These are phyloP conservation scores for Circaetus gallicus DNA, from an alignment of 2,113 vertebrate genomes.

Conservation along the genomic window DNA sequence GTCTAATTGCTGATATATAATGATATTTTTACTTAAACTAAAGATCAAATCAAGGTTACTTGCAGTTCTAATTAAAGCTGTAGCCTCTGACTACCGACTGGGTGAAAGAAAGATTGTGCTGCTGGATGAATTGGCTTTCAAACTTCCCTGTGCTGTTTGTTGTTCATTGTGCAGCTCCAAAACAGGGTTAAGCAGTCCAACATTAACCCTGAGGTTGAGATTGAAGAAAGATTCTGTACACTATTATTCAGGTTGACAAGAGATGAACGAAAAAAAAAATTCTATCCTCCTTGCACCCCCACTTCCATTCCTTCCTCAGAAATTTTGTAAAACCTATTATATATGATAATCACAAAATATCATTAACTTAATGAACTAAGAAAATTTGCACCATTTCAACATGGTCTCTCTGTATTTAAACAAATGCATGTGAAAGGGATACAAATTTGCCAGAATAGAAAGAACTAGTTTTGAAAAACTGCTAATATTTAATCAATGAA, in stretches of 20 bases:
- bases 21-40: not conserved
- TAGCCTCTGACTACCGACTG: fast-evolving
- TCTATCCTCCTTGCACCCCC: not conserved
- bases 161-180: not conserved
- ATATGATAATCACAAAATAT: not conserved
- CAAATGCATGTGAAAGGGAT: not conserved
- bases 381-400: not conserved
- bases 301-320: not conserved
- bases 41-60: not conserved
- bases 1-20: not conserved
- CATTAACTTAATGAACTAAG: not conserved
- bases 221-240: not conserved
- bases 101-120: not conserved
- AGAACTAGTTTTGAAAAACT: not conserved
- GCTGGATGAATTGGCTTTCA: not conserved
- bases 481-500: not conserved
- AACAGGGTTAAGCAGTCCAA: not conserved
- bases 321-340: not conserved
- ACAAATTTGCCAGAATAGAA: not conserved
- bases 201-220: not conserved
- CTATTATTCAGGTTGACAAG: not conserved
- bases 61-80: not conserved
- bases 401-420: not conserved
- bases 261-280: not conserved
- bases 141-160: not conserved